A percentile compares a stretch with the other conserved stretches of the same genome.
These are phyloP conservation scores for Drosophila miranda DNA, from an alignment of 1,140 invertebrate genomes.

Conservation along the genomic window DNA sequence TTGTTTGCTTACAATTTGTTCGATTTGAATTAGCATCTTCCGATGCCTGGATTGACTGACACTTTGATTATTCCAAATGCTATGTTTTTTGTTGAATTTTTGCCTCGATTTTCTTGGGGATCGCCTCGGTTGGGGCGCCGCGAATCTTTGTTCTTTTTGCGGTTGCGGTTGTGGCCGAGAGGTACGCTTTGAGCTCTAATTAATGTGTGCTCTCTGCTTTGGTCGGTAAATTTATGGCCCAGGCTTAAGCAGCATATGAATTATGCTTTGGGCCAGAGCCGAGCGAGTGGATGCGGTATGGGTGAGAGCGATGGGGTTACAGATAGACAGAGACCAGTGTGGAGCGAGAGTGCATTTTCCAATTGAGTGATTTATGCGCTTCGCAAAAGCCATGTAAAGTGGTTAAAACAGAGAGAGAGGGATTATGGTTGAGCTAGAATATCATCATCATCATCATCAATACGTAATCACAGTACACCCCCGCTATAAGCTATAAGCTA, in stretches of 20 bases:
- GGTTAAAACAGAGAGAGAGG: conserved; percentile 25
- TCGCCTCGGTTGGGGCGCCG: too few relatives aligned
- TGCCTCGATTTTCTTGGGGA: conserved; percentile 14
- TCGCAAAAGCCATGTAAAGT: conserved; percentile 65
- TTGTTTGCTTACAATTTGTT: conserved; percentile 41
- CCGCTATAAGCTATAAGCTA: neutral
- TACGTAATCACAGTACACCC: conserved; percentile 28
- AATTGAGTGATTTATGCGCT: conserved; percentile 80
- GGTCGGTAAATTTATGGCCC: conserved; percentile 66
- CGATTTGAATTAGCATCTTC: conserved; percentile 45
- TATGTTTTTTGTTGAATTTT: conserved; percentile 24
- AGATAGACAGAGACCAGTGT: neutral
- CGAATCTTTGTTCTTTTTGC: neutral
- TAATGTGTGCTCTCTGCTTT: conserved; percentile 61
- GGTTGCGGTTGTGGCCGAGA: conserved; percentile 13
- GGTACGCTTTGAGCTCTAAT: conserved; percentile 64
- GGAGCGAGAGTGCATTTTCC: conserved; percentile 65
- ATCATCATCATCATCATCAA: conserved; percentile 11
- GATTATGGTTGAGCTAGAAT: conserved; percentile 1
- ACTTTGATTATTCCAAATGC: conserved; percentile 72
- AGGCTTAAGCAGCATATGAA: conserved; percentile 77
- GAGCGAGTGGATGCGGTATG: neutral
- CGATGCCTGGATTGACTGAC: conserved; percentile 68
- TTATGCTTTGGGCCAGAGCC: conserved; percentile 58
- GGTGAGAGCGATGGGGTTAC: neutral